Evolutionary conservation across 1,140 invertebrate species (phyloP), one percentile per base, ranked within the genome.

Genomic region (Cataglyphis hispanica): DNA sequence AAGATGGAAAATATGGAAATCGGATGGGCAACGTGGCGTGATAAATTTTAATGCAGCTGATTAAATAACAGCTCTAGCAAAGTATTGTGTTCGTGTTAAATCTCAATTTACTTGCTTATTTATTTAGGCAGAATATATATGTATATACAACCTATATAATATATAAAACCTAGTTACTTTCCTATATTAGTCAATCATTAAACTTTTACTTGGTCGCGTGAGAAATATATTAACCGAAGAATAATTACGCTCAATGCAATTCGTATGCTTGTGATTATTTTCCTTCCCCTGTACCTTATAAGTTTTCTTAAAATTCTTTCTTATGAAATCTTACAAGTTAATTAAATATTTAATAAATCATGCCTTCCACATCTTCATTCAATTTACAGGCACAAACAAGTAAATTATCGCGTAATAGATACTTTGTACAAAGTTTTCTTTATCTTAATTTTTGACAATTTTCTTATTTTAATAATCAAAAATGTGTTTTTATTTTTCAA

Each of bases 181-280:
- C 13, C 27, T n/a, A 43, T 37, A 37, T 37, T 22, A 16, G 64
- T 43, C 40, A 16, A n/a, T 8, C 27, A n/a, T 78, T 56, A 56
- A 78, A 67, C 76, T 78, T 78, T 66, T 67, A 78, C 66, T 78
- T 67, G 43, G 43, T 78, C 46, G 61, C 76, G 63, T 67, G 61
- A 78, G 76, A 78, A 67, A 78, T 13, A 11, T 43, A 78, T 67
- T 67, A 78, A 66, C 76, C 43, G 16, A 27, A 70, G 22, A 53
- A 43, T 27, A 78, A 53, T 31, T 64, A 66, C 76, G n/a, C 16
- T 61, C 34, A 66, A 78, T 67, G 61, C 31, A 78, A n/a, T 78
- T 78, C 67, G 43, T 40, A 40, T 78, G 37, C 50, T 67, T 67
- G 46, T 50, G 61, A 78, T 78, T 67, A 37, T 66, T 50, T 50